These are phyloP conservation scores for Nesogale talazaci DNA, from an alignment of 2,113 vertebrate species.

Conservation along the genomic window DNA sequence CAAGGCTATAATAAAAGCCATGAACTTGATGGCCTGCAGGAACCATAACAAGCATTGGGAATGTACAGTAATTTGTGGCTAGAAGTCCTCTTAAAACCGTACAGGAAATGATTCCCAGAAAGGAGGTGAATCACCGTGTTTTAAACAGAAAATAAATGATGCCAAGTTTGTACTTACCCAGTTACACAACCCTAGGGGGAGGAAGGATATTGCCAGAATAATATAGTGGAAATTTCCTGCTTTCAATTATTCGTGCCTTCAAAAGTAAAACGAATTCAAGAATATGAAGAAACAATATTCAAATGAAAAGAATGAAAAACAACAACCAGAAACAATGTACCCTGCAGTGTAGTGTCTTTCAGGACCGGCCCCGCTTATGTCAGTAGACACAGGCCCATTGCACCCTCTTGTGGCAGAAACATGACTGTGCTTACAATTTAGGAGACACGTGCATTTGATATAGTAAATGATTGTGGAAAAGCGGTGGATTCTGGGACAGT, in stretches of 20 bases:
- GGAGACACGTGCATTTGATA: not conserved
- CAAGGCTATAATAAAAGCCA: slow-evolving; percentile 75
- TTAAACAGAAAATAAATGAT: slow-evolving; percentile 64
- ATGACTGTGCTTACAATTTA: not conserved
- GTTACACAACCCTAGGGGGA: not conserved
- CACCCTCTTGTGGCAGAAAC: slow-evolving; percentile 65
- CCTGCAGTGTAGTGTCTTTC: not conserved
- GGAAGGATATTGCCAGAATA: slow-evolving; percentile 5
- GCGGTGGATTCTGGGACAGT: not conserved
- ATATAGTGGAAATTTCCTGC: not conserved
- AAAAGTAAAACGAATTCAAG: slow-evolving; percentile 54
- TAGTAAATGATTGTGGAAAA: not conserved
- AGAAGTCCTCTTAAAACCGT: slow-evolving; percentile 50
- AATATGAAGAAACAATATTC: slow-evolving; percentile 18
- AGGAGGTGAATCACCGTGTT: slow-evolving; percentile 66
- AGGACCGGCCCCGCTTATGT: not conserved
- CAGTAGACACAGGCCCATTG: not conserved
- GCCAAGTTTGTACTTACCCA: slow-evolving; percentile 47
- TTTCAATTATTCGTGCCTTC: slow-evolving; percentile 56
- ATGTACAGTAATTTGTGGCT: slow-evolving; percentile 63
- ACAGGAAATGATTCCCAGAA: slow-evolving; percentile 70
- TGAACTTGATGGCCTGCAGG: slow-evolving; percentile 63
- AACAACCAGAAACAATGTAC: not conserved
- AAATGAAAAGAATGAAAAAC: slow-evolving; percentile 46
- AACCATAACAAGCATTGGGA: slow-evolving; percentile 65